A percentile compares a stretch with the other conserved stretches of the same genome.
Conservation (phyloP, 2,113 vertebrate genomes). For the Muscicapa adusta region DNA sequence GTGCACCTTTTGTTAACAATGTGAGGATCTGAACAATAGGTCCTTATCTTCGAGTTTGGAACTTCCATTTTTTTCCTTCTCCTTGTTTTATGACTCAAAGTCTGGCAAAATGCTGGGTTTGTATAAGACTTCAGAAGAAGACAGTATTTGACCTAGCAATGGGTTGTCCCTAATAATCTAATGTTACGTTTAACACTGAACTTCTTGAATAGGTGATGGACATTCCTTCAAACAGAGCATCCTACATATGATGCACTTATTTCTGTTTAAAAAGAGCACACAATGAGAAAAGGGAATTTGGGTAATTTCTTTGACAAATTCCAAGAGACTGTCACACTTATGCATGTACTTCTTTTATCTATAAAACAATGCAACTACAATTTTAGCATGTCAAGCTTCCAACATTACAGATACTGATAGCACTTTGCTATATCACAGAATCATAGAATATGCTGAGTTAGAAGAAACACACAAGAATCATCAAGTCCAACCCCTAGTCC, state of each 20-base stretch:
- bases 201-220: neutral
- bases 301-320: neutral
- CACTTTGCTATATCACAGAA: neutral
- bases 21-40: neutral
- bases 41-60: neutral
- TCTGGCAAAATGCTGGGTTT: neutral
- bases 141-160: neutral
- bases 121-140: neutral
- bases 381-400: neutral
- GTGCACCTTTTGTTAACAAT: neutral
- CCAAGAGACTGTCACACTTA: neutral
- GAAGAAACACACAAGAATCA: neutral
- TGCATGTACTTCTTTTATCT: neutral
- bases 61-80: neutral
- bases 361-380: neutral
- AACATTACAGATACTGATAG: neutral
- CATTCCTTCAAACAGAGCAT: neutral
- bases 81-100: neutral
- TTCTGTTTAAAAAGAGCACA: neutral
- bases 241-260: fast-evolving
- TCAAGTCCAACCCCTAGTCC: no score
- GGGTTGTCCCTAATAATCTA: neutral
- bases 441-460: neutral
- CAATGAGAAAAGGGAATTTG: neutral
- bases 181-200: neutral